Conservation (phyloP, 2,888 invertebrate species). For the Lasioglossum morio region DNA sequence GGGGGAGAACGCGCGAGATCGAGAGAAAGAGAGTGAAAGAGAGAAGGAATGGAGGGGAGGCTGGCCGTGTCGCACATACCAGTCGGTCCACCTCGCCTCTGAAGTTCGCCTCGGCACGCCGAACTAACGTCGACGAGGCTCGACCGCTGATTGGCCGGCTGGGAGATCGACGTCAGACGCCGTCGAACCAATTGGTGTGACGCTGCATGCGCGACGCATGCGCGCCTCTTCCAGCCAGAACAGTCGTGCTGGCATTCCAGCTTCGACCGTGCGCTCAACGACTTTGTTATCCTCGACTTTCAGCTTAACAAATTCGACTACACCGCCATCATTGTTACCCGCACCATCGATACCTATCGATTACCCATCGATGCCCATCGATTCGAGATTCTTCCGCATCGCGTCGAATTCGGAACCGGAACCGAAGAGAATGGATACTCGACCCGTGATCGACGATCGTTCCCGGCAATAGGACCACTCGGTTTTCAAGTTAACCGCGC, state of each 20-base stretch:
- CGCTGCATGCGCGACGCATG: conserved; percentile 37
- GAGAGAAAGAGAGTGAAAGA: conserved; percentile 38
- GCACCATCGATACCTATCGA: neutral
- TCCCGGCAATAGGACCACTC: no score
- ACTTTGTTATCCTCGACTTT: conserved; percentile 33
- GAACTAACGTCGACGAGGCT: conserved; percentile 68
- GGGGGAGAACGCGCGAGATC: conserved; percentile 35
- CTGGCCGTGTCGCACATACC: conserved; percentile 64
- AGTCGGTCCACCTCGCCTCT: conserved; percentile 75
- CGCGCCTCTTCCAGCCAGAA: conserved; percentile 35
- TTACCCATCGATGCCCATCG: neutral
- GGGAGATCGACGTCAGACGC: conserved; percentile 77
- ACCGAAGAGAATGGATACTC: neutral
- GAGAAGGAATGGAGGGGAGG: conserved; percentile 43
- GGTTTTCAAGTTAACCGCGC: neutral
- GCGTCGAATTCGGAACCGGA: neutral
- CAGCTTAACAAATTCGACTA: neutral
- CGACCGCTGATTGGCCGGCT: conserved; percentile 78
- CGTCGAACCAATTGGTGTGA: conserved; percentile 66
- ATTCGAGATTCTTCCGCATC: neutral
- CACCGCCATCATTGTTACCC: neutral
- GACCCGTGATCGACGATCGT: neutral
- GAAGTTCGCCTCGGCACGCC: conserved; percentile 66
- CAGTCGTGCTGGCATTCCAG: conserved; percentile 47
- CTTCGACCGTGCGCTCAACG: conserved; percentile 51